Conservation (phyloP, 2,113 vertebrate species). For the Odontophorus gujanensis region DNA sequence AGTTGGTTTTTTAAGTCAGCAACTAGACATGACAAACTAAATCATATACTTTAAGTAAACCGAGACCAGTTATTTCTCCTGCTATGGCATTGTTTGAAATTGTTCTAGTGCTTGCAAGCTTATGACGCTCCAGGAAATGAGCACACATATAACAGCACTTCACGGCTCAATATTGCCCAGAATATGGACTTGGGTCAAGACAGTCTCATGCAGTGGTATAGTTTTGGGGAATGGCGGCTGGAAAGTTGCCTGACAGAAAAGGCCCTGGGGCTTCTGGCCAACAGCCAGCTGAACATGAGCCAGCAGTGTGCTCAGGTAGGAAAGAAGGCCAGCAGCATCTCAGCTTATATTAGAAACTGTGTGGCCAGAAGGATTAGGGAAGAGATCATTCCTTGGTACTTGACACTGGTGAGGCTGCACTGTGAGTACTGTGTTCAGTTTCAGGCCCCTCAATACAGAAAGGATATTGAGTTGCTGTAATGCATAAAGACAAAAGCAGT, state of each 20-base stretch:
- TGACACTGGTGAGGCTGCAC: background rate
- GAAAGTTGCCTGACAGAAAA: background rate
- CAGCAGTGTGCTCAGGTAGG: background rate
- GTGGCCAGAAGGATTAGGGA: background rate
- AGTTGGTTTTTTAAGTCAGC: background rate
- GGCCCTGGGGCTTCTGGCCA: background rate
- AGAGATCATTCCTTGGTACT: background rate
- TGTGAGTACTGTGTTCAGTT: background rate
- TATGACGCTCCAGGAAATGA: background rate
- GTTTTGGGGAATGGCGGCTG: background rate
- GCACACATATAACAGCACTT: background rate
- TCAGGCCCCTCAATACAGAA: background rate
- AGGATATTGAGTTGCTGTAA: background rate
- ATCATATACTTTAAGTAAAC: background rate
- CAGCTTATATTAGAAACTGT: background rate
- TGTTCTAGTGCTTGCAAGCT: background rate
- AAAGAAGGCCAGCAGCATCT: background rate
- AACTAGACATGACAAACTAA: background rate
- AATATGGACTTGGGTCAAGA: background rate
- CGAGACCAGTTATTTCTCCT: background rate
- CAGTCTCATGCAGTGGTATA: background rate
- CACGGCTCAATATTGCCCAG: background rate
- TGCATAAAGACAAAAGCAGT: background rate
- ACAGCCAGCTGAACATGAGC: background rate
- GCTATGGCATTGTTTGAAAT: background rate